These are phyloP conservation scores for Botia almorhae DNA, from an alignment of 2,797 vertebrate species.

Conservation along the genomic window DNA sequence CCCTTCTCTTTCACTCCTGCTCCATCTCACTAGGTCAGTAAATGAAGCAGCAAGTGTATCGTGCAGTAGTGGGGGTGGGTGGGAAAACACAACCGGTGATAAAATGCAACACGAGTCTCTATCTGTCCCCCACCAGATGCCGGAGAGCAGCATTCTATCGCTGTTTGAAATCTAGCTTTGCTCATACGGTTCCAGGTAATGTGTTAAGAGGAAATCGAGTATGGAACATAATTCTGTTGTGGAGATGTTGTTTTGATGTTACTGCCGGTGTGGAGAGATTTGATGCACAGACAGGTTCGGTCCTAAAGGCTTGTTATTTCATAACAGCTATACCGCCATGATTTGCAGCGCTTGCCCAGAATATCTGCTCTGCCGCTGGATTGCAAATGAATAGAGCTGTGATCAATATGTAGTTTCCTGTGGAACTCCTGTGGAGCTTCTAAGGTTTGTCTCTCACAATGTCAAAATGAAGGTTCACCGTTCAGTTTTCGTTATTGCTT, in stretches of 20 bases:
- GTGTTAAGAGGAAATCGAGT: conserved; percentile 55
- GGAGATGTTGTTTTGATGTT: conserved; percentile 53
- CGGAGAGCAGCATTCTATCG: conserved; percentile 28
- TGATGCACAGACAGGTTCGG: conserved; percentile 39
- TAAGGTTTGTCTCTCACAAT: conserved; percentile 15
- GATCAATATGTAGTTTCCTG: conserved; percentile 52
- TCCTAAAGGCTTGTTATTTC: conserved; percentile 50
- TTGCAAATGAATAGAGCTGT: conserved; percentile 53
- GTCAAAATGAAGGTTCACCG: conserved; percentile 5
- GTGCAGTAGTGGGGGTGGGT: neutral
- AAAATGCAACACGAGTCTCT: conserved; percentile 37
- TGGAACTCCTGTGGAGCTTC: conserved; percentile 13
- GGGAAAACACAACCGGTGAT: conserved; percentile 2
- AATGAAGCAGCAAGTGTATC: conserved; percentile 19
- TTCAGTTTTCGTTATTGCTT: neutral
- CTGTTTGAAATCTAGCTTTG: conserved; percentile 53
- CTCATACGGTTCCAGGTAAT: conserved; percentile 64
- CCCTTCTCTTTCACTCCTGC: conserved; percentile 2
- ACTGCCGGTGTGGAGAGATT: conserved; percentile 29
- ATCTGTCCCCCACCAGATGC: neutral
- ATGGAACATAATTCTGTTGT: conserved; percentile 56
- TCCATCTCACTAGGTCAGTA: conserved; percentile 38
- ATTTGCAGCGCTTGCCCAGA: conserved; percentile 39
- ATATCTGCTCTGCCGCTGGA: conserved; percentile 41
- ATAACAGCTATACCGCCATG: conserved; percentile 34